Base-by-base conservation (phyloP, 2,797 vertebrate genomes). In the Rhabdomys pumilio region DNA sequence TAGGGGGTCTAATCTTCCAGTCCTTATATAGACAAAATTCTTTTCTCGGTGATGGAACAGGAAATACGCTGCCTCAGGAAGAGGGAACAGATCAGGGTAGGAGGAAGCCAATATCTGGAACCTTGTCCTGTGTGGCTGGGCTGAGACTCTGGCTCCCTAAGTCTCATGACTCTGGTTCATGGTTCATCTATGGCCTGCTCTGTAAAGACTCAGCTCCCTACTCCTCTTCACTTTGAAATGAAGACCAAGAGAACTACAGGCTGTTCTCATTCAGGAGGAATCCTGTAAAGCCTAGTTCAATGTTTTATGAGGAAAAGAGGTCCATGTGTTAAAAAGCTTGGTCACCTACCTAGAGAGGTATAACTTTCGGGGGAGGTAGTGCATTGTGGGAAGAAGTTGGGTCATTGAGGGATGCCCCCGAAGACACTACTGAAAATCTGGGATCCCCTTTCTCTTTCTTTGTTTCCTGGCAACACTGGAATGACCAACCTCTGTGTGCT, bases 21-120 rank as follows among this genome's bases (percentile, higher is more conserved):
- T 82, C 81, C 93, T 89, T 86, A 38, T 65, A 47, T 24, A 94
- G 96, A 61, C 92, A 92, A 87, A 95, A 81, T 65, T 90, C n/a
- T 50, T 65, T 67, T 88, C 5, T 55, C 55, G 55, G 44, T 9
- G 29, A 69, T 8, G 75, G 84, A 90, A 84, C 72, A 61, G 83
- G 94, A 94, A 90, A 41, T 47, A 13, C 0, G 14, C 88, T 69
- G 85, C 63, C 57, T 50, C n/a, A 38, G 57, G 53, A 93, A n/a
- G 4, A 80, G 63, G 15, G 29, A 95, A n/a, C 0, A 9, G 29
- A 59, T 84, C 72, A 6, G 53, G 55, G 63, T n/a, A 22, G 72
- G 34, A 20, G 47, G 85, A 53, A 44, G 77, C 86, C n/a, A 80
- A 65, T 34, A 75, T 84, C 87, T 82, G 65, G 55, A 29, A 17